Evolutionary conservation across 1,140 invertebrate species (phyloP).

Genomic region (Lordiphosa collinella): DNA sequence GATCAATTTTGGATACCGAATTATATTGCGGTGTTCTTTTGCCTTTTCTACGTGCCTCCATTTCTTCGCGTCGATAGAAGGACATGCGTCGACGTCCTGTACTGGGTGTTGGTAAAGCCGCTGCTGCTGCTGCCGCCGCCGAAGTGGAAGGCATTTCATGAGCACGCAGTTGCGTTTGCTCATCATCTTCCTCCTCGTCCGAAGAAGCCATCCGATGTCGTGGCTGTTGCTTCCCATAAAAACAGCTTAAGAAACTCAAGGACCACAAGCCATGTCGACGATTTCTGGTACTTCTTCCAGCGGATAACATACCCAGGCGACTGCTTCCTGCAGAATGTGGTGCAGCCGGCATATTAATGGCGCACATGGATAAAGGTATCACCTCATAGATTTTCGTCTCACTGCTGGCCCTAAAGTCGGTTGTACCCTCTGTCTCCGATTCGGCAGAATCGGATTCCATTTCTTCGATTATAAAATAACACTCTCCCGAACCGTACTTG

Average conservation of each 20-base stretch:
- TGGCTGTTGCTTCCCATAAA: conserved; percentile 41
- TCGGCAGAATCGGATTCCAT: conserved; percentile 82
- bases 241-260: conserved; percentile 41
- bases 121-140: conserved; percentile 29
- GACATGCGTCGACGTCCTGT: conserved; percentile 68
- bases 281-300: conserved; percentile 44
- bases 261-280: conserved; percentile 39
- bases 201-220: conserved; percentile 31
- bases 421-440: conserved; percentile 81
- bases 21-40: conserved; percentile 85
- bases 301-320: conserved; percentile 42
- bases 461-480: conserved; percentile 86
- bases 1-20: conserved; percentile 90
- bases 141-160: conserved; percentile 52
- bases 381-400: conserved; percentile 75
- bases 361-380: conserved; percentile 71
- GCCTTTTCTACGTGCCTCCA: conserved; percentile 80
- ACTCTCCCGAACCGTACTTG: conserved; percentile 92
- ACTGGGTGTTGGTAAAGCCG: conserved; percentile 19
- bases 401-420: conserved; percentile 62
- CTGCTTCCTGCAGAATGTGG: conserved; percentile 31
- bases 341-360: conserved; percentile 55
- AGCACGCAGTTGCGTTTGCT: conserved; percentile 59
- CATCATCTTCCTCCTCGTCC: conserved; percentile 67
- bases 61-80: conserved; percentile 73